A percentile compares a stretch with the other conserved stretches of the same genome.
These are phyloP conservation scores for Sthenelais limicola DNA, from an alignment of 2,888 invertebrate genomes.

Conservation along the genomic window DNA sequence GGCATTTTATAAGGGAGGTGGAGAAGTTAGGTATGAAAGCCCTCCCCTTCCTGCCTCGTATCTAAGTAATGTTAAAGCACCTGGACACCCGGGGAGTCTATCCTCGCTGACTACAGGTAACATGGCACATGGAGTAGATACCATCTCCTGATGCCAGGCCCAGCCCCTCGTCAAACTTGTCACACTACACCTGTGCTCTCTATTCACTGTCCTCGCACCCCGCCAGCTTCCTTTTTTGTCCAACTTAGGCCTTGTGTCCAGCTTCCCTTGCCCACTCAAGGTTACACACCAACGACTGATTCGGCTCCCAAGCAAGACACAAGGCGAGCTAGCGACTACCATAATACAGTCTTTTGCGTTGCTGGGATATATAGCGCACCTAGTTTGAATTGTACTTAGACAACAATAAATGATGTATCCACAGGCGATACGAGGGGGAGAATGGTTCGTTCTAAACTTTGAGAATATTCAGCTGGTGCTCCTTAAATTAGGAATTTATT, in stretches of 20 bases:
- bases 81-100: neutral
- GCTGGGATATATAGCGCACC: too few relatives aligned
- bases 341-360: too few relatives aligned
- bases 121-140: constrained; percentile 5
- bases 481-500: too few relatives aligned
- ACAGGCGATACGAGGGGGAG: too few relatives aligned
- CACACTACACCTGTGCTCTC: constrained; percentile 10
- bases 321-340: too few relatives aligned
- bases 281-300: too few relatives aligned
- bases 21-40: neutral
- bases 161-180: neutral
- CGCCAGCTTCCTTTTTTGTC: neutral
- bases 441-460: too few relatives aligned
- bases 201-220: constrained; percentile 5
- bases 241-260: neutral
- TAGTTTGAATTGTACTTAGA: too few relatives aligned
- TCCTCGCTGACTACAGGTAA: constrained; percentile 6
- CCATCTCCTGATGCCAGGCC: neutral
- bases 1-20: neutral
- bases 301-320: too few relatives aligned
- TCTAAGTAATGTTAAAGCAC: constrained; percentile 3
- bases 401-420: too few relatives aligned
- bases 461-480: too few relatives aligned
- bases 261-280: constrained; percentile 6
- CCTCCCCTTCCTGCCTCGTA: neutral